Evolutionary conservation across 2,888 invertebrate genomes (phyloP), one percentile per base, ranked within the genome.

Genomic region (Rhyacophila evoluta): DNA sequence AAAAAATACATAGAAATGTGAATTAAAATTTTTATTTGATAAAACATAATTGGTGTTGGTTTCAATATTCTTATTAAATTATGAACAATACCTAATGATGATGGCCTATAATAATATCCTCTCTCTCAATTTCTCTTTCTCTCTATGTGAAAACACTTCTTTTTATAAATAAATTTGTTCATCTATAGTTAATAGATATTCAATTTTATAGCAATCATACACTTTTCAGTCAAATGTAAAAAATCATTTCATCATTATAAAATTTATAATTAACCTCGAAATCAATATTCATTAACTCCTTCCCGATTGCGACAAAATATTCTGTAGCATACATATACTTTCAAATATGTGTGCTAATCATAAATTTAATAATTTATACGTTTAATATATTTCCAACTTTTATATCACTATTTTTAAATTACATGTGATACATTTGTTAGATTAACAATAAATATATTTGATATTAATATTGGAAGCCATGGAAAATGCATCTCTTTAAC

Each of bases 171-270:
- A 55, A 55, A 55, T 55, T 55, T 55, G 55, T 55, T 55, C 55
- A 55, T 55, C 55, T 55, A 55, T 55, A 19, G 10, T 55, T 1
- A 6, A 55, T 55, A 55, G 55, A 55, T 55, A 19, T 55, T 6
- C 55, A 55, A 5, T 55, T 55, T 25, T 55, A 19, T 55, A 55
- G 25, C 55, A 55, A 55, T 19, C 55, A 55, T 41, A 41, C 55
- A 19, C 55, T 25, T 55, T 55, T 55, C 55, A 55, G 55, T 55
- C 55, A 55, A 55, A 55, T 55, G 55, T 55, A 55, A 55, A 55
- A 55, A 55, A 55, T 8, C 55, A 55, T 55, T 55, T 25, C 8
- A 55, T 25, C 19, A 1, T 55, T 55, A 55, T 55, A 55, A 55
- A 55, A 55, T 55, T 55, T 55, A 55, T 55, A 55, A 55, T 55